Conservation (phyloP, 2,888 invertebrate genomes). For the Melanophora roralis region DNA sequence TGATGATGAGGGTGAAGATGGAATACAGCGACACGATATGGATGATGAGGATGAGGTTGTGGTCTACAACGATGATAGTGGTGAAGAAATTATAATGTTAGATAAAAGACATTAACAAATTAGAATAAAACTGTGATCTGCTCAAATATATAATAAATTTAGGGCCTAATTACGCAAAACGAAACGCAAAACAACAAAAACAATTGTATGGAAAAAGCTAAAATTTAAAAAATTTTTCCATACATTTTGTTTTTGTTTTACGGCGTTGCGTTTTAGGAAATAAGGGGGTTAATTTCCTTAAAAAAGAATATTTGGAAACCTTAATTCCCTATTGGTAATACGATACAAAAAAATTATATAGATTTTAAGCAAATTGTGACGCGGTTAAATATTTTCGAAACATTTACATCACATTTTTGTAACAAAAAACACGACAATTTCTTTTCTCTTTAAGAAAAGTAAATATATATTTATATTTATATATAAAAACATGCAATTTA, state of each 20-base stretch:
- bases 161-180: slow-evolving; percentile 35
- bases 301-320: no score
- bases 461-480: slow-evolving; percentile 15
- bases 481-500: slow-evolving; percentile 37
- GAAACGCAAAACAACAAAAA: neutral
- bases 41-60: slow-evolving; percentile 70
- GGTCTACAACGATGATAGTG: slow-evolving; percentile 69
- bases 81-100: slow-evolving; percentile 73
- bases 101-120: slow-evolving; percentile 65
- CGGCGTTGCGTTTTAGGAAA: no score
- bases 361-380: slow-evolving; percentile 38
- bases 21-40: slow-evolving; percentile 64
- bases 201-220: neutral
- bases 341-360: slow-evolving; percentile 20
- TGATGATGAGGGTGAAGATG: slow-evolving; percentile 69
- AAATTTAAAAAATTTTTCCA: no score
- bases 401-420: slow-evolving; percentile 18
- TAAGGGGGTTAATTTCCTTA: no score
- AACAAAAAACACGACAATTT: no score
- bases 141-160: slow-evolving; percentile 28
- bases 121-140: slow-evolving; percentile 58
- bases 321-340: neutral
- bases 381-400: slow-evolving; percentile 22
- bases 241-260: no score
- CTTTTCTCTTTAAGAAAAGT: no score